phyloP scores from a whole-genome alignment of 2,888 invertebrate species.

The Andricus curvator region DNA sequence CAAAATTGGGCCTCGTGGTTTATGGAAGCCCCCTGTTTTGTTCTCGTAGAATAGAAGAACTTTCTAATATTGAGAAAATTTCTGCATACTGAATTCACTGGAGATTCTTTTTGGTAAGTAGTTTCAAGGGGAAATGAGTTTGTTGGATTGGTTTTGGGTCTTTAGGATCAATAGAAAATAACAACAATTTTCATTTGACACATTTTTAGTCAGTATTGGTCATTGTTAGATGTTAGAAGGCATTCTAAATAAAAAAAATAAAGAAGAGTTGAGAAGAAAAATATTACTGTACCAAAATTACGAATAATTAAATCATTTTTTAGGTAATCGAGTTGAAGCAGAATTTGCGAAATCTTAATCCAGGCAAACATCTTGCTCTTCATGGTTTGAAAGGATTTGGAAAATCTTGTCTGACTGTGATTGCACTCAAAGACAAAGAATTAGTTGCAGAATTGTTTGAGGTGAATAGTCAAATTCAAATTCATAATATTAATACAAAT shows the following conservation, averaged over 20 bases:
- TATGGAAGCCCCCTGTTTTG: no score
- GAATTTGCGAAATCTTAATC: constrained; percentile 78
- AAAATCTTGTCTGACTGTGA: constrained; percentile 84
- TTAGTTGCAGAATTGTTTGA: constrained; percentile 80
- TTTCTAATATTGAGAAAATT: constrained; percentile 6
- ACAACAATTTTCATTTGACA: not conserved
- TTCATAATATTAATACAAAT: not conserved
- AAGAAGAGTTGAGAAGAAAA: not conserved
- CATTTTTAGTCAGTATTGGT: not conserved
- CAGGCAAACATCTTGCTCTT: constrained; percentile 82
- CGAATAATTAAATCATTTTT: constrained; percentile 40
- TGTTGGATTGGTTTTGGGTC: no score
- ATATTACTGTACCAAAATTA: no score
- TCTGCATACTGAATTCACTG: constrained; percentile 19
- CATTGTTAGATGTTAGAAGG: no score
- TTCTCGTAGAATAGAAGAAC: not conserved
- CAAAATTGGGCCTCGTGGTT: no score
- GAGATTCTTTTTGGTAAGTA: constrained; percentile 6
- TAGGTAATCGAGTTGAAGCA: constrained; percentile 80
- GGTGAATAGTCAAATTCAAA: constrained; percentile 60
- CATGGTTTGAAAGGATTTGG: constrained; percentile 89
- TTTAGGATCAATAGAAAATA: no score
- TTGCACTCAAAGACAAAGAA: constrained; percentile 79
- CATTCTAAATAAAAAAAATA: no score
- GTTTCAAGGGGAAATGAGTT: not conserved